Evolutionary conservation across 2,797 vertebrate species (phyloP).

Genomic region (Channa striata): DNA sequence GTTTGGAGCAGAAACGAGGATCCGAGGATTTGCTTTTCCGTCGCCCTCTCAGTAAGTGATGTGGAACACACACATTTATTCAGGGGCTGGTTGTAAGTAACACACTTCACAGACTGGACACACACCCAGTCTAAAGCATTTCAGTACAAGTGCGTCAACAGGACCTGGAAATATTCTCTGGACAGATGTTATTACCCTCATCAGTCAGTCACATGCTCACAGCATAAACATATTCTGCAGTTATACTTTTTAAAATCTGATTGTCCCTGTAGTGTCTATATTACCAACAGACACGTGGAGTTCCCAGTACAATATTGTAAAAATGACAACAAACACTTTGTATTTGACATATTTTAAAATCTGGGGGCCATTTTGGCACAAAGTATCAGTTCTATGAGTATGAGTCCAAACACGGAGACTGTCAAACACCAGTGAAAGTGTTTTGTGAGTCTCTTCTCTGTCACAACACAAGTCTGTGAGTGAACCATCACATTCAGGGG

Average conservation of each 20-base stretch:
- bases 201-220: no score
- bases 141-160: slow-evolving; percentile 16
- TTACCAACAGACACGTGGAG: not conserved
- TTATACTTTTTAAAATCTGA: not conserved
- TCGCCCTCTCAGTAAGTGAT: slow-evolving; percentile 90
- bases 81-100: slow-evolving; percentile 18
- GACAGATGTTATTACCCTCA: slow-evolving; percentile 5
- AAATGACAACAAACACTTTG: not conserved
- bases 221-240: not conserved
- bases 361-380: no score
- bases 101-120: not conserved
- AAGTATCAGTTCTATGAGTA: no score
- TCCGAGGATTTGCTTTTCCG: slow-evolving; percentile 87
- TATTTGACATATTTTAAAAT: no score
- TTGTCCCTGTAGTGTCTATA: not conserved
- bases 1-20: slow-evolving; percentile 88
- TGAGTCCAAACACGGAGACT: no score
- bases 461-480: not conserved
- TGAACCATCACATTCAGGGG: no score
- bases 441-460: not conserved
- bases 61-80: slow-evolving; percentile 39
- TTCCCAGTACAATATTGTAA: not conserved
- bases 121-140: not conserved
- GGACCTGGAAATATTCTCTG: not conserved
- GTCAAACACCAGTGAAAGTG: accelerated